Conservation (phyloP, 2,113 vertebrate genomes). For the Mobula birostris region DNA sequence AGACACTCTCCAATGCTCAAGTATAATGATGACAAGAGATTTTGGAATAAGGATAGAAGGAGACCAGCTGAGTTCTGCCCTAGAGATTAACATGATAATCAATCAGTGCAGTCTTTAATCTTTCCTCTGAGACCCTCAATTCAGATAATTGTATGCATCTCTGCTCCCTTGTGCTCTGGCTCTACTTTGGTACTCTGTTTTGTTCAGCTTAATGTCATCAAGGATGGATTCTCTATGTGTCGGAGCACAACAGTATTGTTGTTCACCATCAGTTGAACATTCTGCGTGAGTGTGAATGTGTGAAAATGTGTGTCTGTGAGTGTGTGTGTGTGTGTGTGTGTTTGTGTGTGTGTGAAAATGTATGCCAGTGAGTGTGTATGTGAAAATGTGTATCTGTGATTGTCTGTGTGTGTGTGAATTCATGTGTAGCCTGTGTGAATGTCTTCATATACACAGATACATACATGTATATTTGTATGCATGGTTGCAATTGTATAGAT, state of each 20-base stretch:
- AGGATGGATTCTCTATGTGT: background rate
- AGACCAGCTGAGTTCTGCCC: background rate
- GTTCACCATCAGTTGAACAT: background rate
- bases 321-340: too few relatives aligned
- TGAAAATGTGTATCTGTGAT: too few relatives aligned
- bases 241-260: background rate
- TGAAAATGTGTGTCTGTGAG: too few relatives aligned
- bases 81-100: background rate
- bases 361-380: too few relatives aligned
- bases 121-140: background rate
- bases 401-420: too few relatives aligned
- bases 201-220: background rate
- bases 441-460: background rate
- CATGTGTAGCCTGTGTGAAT: background rate
- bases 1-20: background rate
- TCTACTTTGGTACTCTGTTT: background rate
- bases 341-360: too few relatives aligned
- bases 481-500: too few relatives aligned
- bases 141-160: background rate
- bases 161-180: background rate
- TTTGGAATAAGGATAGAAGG: background rate
- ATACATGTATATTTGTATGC: background rate
- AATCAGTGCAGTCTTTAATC: slow-evolving; percentile 9
- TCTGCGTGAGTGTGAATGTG: too few relatives aligned
- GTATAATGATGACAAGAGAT: background rate